These are phyloP conservation scores for Dasypus novemcinctus DNA, from an alignment of 2,113 vertebrate genomes.

Conservation along the genomic window DNA sequence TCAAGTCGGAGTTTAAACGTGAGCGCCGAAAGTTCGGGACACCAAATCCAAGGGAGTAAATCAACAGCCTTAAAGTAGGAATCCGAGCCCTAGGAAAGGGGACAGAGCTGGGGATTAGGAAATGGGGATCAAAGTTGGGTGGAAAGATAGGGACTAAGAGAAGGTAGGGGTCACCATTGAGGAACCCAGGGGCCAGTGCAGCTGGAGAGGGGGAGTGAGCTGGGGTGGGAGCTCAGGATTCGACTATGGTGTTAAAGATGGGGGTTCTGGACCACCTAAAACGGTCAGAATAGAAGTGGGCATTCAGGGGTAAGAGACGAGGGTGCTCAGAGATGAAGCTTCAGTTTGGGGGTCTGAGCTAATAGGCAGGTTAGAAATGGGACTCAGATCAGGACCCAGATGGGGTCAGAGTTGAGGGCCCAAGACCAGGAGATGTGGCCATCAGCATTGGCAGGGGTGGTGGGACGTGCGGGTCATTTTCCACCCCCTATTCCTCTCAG, in stretches of 20 bases:
- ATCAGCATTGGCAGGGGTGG: not conserved
- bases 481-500: not conserved
- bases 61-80: not conserved
- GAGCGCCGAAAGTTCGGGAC: not conserved
- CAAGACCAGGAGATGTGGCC: not conserved
- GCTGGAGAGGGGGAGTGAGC: not conserved
- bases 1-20: not conserved
- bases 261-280: not conserved
- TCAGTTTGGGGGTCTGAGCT: not conserved
- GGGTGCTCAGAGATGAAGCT: not conserved
- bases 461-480: not conserved
- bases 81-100: not conserved
- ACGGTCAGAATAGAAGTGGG: not conserved
- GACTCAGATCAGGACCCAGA: not conserved
- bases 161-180: not conserved
- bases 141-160: not conserved
- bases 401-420: not conserved
- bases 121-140: not conserved
- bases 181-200: not conserved
- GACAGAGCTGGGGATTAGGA: not conserved
- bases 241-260: not conserved
- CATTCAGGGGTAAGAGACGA: not conserved
- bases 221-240: not conserved
- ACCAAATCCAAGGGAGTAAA: not conserved
- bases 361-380: conserved; percentile 42